Conservation (phyloP, 2,888 invertebrate genomes). For the Crossocerus cetratus region DNA sequence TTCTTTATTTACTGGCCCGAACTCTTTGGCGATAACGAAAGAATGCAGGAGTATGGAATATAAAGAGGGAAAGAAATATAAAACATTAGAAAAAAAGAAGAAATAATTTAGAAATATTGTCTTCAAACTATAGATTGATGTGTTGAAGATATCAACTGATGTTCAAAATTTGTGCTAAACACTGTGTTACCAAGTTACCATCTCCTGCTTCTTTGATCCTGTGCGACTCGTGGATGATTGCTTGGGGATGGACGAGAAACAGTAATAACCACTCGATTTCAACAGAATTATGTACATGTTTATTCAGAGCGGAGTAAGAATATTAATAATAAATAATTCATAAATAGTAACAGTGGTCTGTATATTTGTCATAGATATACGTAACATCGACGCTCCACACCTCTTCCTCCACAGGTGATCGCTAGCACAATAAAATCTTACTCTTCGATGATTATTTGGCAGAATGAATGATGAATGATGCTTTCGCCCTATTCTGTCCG, state of each 20-base stretch:
- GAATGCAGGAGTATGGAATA: no score
- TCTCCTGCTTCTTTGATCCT: no score
- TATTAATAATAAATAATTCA: conserved; percentile 54
- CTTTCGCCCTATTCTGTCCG: conserved; percentile 10
- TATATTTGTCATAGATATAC: conserved; percentile 12
- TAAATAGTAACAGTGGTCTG: conserved; percentile 42
- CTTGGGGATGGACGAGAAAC: no score
- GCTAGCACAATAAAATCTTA: conserved; percentile 25
- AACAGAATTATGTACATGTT: conserved; percentile 52
- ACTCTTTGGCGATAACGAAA: no score
- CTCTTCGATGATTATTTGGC: conserved; percentile 34
- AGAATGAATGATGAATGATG: conserved; percentile 12
- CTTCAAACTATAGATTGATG: no score
- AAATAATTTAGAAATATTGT: no score
- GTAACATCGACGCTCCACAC: conserved; percentile 5
- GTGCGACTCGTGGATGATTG: no score
- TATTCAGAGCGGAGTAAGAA: conserved; percentile 49
- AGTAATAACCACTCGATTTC: conserved; percentile 17
- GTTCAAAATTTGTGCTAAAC: no score
- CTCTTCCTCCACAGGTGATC: conserved; percentile 33
- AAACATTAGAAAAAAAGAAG: no score
- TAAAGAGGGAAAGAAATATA: no score
- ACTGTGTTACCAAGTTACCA: no score
- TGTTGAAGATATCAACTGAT: no score
- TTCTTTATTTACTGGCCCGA: background rate